phyloP scores from a whole-genome alignment of 2,797 vertebrate genomes.

The Macropodus opercularis region DNA sequence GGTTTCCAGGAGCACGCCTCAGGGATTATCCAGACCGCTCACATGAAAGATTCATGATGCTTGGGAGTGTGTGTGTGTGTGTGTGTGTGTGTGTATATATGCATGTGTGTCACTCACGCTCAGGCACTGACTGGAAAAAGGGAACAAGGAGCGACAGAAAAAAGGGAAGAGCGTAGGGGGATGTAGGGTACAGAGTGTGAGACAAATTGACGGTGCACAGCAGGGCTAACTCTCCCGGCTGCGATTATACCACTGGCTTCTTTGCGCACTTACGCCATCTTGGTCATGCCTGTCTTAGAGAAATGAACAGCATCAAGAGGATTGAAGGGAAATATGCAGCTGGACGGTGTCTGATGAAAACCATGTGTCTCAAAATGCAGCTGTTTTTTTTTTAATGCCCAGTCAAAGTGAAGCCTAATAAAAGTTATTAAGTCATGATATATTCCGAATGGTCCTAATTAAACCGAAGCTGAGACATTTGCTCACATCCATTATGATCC shows the following conservation, averaged over 20 bases:
- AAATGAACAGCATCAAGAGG: conserved; percentile 24
- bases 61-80: conserved; percentile 34
- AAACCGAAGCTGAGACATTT: neutral
- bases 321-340: conserved; percentile 4
- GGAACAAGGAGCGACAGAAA: conserved; percentile 65
- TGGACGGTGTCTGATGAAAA: neutral
- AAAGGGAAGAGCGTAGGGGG: conserved; percentile 50
- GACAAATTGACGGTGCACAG: conserved; percentile 74
- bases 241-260: conserved; percentile 61
- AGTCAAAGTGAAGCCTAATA: neutral
- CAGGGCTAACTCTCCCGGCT: conserved; percentile 63
- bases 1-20: conserved; percentile 82
- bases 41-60: conserved; percentile 88
- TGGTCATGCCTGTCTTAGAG: conserved; percentile 26
- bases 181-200: conserved; percentile 67
- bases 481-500: neutral
- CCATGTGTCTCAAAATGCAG: neutral
- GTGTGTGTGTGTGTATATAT: conserved; percentile 33
- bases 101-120: conserved; percentile 40
- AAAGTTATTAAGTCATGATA: neutral
- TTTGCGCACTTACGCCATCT: conserved; percentile 48
- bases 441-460: neutral
- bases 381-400: neutral
- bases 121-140: conserved; percentile 72
- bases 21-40: conserved; percentile 83